These are phyloP conservation scores for Xestia rhomboidea DNA, from an alignment of 2,888 invertebrate species.

Conservation along the genomic window DNA sequence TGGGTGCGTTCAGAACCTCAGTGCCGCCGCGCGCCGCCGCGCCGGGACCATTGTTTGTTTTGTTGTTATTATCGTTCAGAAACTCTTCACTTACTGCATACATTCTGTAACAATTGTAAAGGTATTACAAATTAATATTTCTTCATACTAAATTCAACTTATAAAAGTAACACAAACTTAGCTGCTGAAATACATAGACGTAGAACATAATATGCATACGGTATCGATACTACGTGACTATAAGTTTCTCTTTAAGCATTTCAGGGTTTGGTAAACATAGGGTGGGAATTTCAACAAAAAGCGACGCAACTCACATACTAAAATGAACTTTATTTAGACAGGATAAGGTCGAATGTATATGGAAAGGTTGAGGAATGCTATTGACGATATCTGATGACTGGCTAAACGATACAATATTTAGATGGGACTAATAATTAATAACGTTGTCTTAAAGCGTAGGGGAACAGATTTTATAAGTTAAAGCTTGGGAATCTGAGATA, in stretches of 20 bases:
- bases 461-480: slow-evolving; percentile 52
- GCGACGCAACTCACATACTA: neutral
- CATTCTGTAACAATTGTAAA: slow-evolving; percentile 53
- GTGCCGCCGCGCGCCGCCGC: slow-evolving; percentile 70
- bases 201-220: slow-evolving; percentile 13
- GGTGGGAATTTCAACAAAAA: slow-evolving; percentile 65
- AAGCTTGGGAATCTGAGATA: slow-evolving; percentile 12
- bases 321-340: slow-evolving; percentile 38
- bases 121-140: slow-evolving; percentile 31
- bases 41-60: slow-evolving; percentile 84
- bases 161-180: neutral
- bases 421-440: slow-evolving; percentile 72
- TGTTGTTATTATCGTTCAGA: slow-evolving; percentile 85
- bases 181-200: slow-evolving; percentile 3
- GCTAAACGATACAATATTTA: slow-evolving; percentile 76
- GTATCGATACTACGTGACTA: slow-evolving; percentile 44
- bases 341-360: slow-evolving; percentile 42
- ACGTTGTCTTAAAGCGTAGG: slow-evolving; percentile 55
- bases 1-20: slow-evolving; percentile 79
- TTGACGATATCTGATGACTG: slow-evolving; percentile 84
- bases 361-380: slow-evolving; percentile 66
- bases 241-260: slow-evolving; percentile 62
- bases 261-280: slow-evolving; percentile 78
- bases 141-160: slow-evolving; percentile 4
- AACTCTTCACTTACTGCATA: slow-evolving; percentile 73